Percentiles rank a stretch among this genome's conserved stretches.
These are phyloP conservation scores for Drosophila mayri DNA, from an alignment of 1,140 invertebrate genomes.

Conservation along the genomic window DNA sequence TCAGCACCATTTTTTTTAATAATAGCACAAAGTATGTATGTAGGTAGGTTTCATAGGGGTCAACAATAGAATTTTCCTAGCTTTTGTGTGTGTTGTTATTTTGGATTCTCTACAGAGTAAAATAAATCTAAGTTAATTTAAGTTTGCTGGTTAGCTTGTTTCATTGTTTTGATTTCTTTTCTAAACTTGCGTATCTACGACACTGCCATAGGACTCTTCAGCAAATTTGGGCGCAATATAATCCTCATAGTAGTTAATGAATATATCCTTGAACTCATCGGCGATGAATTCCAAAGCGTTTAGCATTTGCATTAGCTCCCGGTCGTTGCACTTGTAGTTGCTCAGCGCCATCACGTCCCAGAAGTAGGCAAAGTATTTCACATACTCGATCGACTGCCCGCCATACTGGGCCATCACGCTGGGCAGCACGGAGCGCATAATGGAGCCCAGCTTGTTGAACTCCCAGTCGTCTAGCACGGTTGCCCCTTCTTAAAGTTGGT, in stretches of 20 bases:
- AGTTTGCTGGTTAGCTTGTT: slow-evolving; percentile 14
- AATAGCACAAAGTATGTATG: slow-evolving; percentile 63
- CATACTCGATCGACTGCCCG: slow-evolving; percentile 63
- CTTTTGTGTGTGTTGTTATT: slow-evolving; percentile 21
- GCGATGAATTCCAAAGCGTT: slow-evolving; percentile 72
- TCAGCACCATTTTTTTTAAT: slow-evolving; percentile 66
- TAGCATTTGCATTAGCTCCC: slow-evolving; percentile 73
- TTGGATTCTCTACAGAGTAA: slow-evolving; percentile 47
- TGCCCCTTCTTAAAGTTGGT: slow-evolving; percentile 39
- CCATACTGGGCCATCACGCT: slow-evolving; percentile 59
- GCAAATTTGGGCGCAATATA: slow-evolving; percentile 73
- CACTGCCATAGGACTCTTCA: slow-evolving; percentile 66
- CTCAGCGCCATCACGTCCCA: slow-evolving; percentile 73
- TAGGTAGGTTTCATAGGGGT: slow-evolving; percentile 32
- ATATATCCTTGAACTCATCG: slow-evolving; percentile 72
- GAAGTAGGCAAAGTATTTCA: slow-evolving; percentile 68
- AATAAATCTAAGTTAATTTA: slow-evolving; percentile 48
- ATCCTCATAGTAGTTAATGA: slow-evolving; percentile 75
- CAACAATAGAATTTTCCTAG: slow-evolving; percentile 59
- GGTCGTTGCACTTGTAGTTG: slow-evolving; percentile 68
- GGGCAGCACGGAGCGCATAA: slow-evolving; percentile 61
- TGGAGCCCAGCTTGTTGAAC: slow-evolving; percentile 70
- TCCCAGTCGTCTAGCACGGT: slow-evolving; percentile 68
- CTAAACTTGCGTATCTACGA: slow-evolving; percentile 72
- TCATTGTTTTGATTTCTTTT: slow-evolving; percentile 8